Percentiles rank a stretch among this genome's conserved stretches.
Conservation (phyloP, 2,113 vertebrate species). For the Prinia subflava region DNA sequence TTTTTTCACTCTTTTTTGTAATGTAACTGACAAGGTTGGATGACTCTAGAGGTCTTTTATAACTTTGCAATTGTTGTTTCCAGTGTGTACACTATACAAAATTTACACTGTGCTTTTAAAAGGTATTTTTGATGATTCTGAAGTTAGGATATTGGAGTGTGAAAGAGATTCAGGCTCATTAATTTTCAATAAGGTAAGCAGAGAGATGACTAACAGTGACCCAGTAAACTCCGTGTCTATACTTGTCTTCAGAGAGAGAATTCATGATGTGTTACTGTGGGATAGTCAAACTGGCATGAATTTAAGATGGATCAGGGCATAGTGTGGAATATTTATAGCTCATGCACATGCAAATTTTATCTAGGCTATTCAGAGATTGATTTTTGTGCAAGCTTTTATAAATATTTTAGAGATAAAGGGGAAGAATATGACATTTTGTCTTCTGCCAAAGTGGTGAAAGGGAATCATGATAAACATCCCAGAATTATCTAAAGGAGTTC, state of each 20-base stretch:
- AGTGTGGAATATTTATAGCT: neutral
- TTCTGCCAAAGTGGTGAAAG: neutral
- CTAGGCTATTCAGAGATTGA: neutral
- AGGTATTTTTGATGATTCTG: neutral
- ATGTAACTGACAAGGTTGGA: neutral
- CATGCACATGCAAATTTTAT: neutral
- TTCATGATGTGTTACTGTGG: neutral
- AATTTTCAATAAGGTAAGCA: neutral
- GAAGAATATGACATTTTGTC: neutral
- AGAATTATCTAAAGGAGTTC: neutral
- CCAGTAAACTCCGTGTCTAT: neutral
- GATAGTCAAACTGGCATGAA: neutral
- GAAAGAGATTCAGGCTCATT: neutral
- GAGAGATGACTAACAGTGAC: neutral
- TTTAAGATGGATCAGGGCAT: neutral
- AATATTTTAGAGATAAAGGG: neutral
- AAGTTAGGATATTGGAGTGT: neutral
- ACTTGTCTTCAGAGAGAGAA: neutral
- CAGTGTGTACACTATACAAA: neutral
- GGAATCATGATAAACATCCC: neutral
- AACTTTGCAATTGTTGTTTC: neutral
- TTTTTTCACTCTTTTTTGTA: neutral
- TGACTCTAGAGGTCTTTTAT: neutral
- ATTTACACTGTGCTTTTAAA: neutral
- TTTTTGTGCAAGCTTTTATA: conserved; percentile 5